These are phyloP conservation scores for Exephanes ischioxanthus DNA, from an alignment of 2,888 invertebrate species.

Conservation along the genomic window DNA sequence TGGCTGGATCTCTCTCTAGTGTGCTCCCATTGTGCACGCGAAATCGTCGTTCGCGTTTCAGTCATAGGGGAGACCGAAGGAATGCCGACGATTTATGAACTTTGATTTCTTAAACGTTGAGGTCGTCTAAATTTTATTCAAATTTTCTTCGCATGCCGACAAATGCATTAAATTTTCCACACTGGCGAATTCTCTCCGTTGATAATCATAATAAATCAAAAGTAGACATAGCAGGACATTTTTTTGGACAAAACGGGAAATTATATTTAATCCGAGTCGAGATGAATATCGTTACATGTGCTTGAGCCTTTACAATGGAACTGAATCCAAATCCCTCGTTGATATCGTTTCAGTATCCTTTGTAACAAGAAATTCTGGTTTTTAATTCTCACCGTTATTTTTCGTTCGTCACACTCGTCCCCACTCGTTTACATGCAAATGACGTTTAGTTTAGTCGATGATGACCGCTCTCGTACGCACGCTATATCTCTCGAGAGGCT, in stretches of 20 bases:
- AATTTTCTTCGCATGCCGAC: background rate
- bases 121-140: background rate
- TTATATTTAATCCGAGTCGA: background rate
- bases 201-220: background rate
- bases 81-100: background rate
- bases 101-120: background rate
- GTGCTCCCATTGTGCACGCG: slow-evolving; percentile 45
- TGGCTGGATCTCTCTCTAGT: slow-evolving; percentile 2
- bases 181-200: background rate
- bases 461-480: slow-evolving; percentile 70
- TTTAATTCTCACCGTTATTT: background rate
- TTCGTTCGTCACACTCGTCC: background rate
- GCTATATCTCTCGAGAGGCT: slow-evolving; percentile 39
- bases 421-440: slow-evolving; percentile 68
- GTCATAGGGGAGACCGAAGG: background rate
- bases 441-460: slow-evolving; percentile 75
- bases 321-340: background rate
- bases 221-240: background rate
- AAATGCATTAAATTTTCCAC: background rate
- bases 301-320: background rate
- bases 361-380: background rate
- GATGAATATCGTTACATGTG: background rate
- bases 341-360: background rate
- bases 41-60: slow-evolving; percentile 35
- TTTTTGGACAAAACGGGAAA: background rate